Evolutionary conservation across 30 jellyfish, hydroid and myxozoan genomes (phyloP).

Genomic region (Cassiopea xamachana): DNA sequence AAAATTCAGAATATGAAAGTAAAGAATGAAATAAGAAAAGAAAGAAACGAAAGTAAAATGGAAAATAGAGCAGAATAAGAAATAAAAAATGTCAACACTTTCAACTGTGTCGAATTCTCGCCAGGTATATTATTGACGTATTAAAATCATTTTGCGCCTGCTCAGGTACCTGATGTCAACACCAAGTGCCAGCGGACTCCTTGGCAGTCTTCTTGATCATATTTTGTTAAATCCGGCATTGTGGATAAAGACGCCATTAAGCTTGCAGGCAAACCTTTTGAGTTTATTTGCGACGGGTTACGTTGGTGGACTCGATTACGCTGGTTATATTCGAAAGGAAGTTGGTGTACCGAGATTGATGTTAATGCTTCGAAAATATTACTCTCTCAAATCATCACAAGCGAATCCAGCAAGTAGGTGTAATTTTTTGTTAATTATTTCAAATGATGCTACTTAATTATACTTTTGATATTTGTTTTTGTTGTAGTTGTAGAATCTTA

Average conservation of each 20-base stretch:
- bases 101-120: too few relatives aligned
- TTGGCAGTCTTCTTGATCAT: slow-evolving; percentile 93
- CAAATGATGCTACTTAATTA: too few relatives aligned
- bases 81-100: too few relatives aligned
- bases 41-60: too few relatives aligned
- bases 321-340: slow-evolving; percentile 91
- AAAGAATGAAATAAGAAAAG: too few relatives aligned
- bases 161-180: slow-evolving; percentile 92
- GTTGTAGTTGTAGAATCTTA: too few relatives aligned
- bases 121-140: too few relatives aligned
- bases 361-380: slow-evolving; percentile 83
- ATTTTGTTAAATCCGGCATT: slow-evolving; percentile 83
- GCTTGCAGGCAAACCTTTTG: slow-evolving; percentile 88
- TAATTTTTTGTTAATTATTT: background rate
- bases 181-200: slow-evolving; percentile 91
- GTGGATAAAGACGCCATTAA: slow-evolving; percentile 93
- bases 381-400: slow-evolving; percentile 60
- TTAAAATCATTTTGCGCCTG: background rate
- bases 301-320: slow-evolving; percentile 96
- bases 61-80: too few relatives aligned
- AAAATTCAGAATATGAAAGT: too few relatives aligned
- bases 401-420: slow-evolving; percentile 69
- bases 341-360: slow-evolving; percentile 96
- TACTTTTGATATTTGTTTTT: too few relatives aligned
- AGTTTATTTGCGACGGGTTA: slow-evolving; percentile 96